Conservation (phyloP, 2,888 invertebrate genomes). For the Cheilosia grossa region DNA sequence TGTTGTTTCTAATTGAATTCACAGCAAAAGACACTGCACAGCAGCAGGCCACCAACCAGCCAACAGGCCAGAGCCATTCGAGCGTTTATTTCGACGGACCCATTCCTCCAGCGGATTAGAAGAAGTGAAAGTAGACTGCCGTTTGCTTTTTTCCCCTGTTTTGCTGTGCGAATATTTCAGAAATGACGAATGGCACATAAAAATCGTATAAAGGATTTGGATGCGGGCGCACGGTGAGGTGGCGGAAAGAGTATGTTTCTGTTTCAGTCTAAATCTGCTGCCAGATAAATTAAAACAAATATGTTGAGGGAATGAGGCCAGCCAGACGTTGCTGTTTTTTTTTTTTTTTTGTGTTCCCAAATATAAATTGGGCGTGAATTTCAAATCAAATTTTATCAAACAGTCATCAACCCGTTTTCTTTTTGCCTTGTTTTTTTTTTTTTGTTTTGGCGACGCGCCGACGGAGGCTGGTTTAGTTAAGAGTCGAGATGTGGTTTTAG, state of each 20-base stretch:
- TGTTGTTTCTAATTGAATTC: constrained; percentile 8
- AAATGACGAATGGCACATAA: constrained; percentile 57
- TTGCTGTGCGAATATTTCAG: constrained; percentile 47
- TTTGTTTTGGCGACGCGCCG: not conserved
- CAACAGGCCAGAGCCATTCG: not conserved
- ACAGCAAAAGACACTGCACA: constrained; percentile 11
- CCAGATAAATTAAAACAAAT: constrained; percentile 36
- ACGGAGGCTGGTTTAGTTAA: not conserved
- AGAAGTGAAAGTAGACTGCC: constrained; percentile 64
- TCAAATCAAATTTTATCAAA: constrained; percentile 37
- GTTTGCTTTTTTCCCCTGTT: not conserved
- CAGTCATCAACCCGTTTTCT: constrained; percentile 42
- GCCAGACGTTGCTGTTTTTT: constrained; percentile 6
- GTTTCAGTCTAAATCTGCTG: not conserved
- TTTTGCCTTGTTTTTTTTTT: not conserved
- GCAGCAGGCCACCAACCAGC: not conserved
- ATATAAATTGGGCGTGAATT: constrained; percentile 39
- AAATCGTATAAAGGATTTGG: not conserved
- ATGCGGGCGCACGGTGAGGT: not conserved
- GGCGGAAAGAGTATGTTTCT: not conserved
- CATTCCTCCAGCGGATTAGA: constrained; percentile 57
- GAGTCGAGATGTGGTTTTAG: not conserved
- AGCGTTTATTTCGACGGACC: constrained; percentile 20
- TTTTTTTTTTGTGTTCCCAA: not conserved
- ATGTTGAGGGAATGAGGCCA: constrained; percentile 33